A percentile compares a stretch with the other conserved stretches of the same genome.
Conservation (phyloP, 2,113 vertebrate genomes). For the Calypte anna region DNA sequence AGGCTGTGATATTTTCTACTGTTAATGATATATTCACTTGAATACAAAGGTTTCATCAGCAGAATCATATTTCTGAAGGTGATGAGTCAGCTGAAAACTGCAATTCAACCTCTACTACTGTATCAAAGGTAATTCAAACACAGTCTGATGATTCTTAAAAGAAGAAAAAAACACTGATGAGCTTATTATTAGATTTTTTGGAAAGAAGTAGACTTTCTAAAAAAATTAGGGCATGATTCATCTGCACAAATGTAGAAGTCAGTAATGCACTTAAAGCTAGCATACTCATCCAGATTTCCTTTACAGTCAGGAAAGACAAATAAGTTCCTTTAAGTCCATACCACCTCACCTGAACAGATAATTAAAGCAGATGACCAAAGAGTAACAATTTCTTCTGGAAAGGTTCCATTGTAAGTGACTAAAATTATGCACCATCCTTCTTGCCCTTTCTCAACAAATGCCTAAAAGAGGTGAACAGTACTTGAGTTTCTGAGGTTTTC, state of each 20-base stretch:
- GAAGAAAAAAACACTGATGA: constrained; percentile 58
- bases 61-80: not conserved
- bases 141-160: constrained; percentile 16
- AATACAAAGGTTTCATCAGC: constrained; percentile 65
- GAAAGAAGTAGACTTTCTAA: constrained; percentile 1
- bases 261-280: not conserved
- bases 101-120: constrained; percentile 11
- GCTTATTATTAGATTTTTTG: constrained; percentile 46
- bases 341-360: not conserved
- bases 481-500: not conserved
- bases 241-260: not conserved
- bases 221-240: not conserved
- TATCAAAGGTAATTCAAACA: constrained; percentile 41
- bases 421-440: not conserved
- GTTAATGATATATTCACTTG: constrained; percentile 58
- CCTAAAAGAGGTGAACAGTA: accelerated
- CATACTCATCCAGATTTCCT: not conserved
- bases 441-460: not conserved
- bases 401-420: not conserved
- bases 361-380: not conserved
- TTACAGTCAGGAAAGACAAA: not conserved
- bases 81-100: constrained; percentile 63
- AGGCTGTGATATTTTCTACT: not conserved
- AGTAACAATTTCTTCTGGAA: not conserved
- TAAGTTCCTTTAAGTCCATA: not conserved